phyloP scores from a whole-genome alignment of 2,113 vertebrate genomes.

The Willisornis vidua region DNA sequence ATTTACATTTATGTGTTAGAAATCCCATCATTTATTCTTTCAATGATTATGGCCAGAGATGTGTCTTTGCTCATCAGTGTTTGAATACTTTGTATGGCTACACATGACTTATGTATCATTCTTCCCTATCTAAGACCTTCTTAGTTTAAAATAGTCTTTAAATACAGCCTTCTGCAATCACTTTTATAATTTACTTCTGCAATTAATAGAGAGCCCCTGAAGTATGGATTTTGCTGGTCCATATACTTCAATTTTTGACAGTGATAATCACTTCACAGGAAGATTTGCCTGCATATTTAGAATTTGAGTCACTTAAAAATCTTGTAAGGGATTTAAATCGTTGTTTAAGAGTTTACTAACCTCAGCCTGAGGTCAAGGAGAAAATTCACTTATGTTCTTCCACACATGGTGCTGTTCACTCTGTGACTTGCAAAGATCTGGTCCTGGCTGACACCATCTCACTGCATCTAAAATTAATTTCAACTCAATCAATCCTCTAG shows the following conservation, averaged over 20 bases:
- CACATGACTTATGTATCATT: background rate
- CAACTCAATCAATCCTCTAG: conserved; percentile 17
- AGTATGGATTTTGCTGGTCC: background rate
- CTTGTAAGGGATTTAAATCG: background rate
- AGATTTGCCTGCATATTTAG: background rate
- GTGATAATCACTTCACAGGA: background rate
- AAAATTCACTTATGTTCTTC: background rate
- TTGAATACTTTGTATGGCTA: background rate
- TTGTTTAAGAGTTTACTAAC: background rate
- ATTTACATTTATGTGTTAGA: background rate
- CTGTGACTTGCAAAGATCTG: conserved; percentile 23
- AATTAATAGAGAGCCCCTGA: background rate
- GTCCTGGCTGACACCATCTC: conserved; percentile 44
- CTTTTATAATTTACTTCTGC: background rate
- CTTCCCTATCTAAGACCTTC: background rate
- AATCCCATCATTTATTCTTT: background rate
- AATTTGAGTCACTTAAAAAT: background rate
- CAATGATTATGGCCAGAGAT: background rate
- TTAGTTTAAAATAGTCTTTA: background rate
- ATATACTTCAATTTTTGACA: background rate
- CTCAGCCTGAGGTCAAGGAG: background rate
- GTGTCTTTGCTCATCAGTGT: background rate
- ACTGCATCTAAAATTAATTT: conserved; percentile 53
- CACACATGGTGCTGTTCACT: conserved; percentile 9
- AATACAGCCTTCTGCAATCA: background rate